Conservation (phyloP, 2,113 vertebrate species). For the Xiphorhynchus elegans region DNA sequence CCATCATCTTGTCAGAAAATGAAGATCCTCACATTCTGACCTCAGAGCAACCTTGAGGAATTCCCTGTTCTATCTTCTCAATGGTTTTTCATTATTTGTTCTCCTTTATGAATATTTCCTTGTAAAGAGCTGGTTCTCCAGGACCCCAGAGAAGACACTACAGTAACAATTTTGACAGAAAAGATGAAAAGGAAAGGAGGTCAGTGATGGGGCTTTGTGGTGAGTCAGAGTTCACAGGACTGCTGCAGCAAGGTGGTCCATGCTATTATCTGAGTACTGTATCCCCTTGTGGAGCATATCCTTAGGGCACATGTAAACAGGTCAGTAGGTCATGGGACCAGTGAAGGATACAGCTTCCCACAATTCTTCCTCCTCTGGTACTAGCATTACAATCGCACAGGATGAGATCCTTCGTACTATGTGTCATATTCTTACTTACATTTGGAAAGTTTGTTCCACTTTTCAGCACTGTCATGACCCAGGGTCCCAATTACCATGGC, state of each 20-base stretch:
- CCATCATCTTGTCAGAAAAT: not conserved
- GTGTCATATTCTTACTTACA: not conserved
- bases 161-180: not conserved
- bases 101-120: not conserved
- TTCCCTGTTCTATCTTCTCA: not conserved
- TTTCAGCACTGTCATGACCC: not conserved
- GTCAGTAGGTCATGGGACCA: not conserved
- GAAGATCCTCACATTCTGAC: not conserved
- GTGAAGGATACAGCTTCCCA: not conserved
- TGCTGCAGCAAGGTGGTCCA: not conserved
- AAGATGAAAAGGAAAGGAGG: not conserved
- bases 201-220: not conserved
- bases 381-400: not conserved
- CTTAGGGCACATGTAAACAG: not conserved
- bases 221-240: not conserved
- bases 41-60: not conserved
- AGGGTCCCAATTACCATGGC: not conserved
- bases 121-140: not conserved
- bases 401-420: not conserved
- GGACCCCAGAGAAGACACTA: not conserved
- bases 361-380: not conserved
- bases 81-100: not conserved
- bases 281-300: not conserved
- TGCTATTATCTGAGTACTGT: not conserved
- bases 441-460: not conserved